A percentile compares a stretch with the other conserved stretches of the same genome.
Evolutionary conservation across 2,888 invertebrate species (phyloP).

Genomic region (Nymphalis urticae): DNA sequence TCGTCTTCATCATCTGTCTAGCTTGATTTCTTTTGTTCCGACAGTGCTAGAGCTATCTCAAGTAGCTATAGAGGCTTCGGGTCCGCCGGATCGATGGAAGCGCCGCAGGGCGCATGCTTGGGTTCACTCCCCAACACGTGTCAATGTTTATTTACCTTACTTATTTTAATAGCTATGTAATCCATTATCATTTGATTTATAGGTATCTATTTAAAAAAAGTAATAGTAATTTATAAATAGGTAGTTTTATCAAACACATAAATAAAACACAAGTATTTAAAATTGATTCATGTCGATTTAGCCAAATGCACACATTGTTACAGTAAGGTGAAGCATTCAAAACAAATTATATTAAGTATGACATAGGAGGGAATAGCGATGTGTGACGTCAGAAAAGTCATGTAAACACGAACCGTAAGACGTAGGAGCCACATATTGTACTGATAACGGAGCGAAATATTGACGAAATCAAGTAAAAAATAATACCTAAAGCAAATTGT

Average conservation of each 20-base stretch:
- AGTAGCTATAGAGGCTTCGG: conserved; percentile 1
- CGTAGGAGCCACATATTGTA: too few relatives aligned
- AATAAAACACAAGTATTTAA: too few relatives aligned
- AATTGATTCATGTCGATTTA: conserved; percentile 9
- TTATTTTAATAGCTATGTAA: conserved; percentile 48
- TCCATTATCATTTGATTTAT: conserved; percentile 13
- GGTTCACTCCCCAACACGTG: conserved; percentile 72
- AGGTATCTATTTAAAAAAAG: background rate
- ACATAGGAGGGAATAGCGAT: conserved; percentile 44
- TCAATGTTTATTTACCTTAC: conserved; percentile 79
- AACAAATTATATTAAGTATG: conserved; percentile 46
- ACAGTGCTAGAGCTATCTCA: conserved; percentile 6
- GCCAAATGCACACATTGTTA: conserved; percentile 39
- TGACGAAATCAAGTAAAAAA: too few relatives aligned
- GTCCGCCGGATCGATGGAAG: conserved; percentile 36
- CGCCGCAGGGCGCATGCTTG: conserved; percentile 57
- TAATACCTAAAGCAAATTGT: too few relatives aligned
- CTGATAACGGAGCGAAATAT: too few relatives aligned
- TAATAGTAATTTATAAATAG: too few relatives aligned
- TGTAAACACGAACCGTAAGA: background rate
- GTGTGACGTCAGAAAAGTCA: conserved; percentile 48
- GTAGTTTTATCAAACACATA: too few relatives aligned
- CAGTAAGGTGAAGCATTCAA: conserved; percentile 35
- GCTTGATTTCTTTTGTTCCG: conserved; percentile 30
- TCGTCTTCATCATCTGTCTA: conserved; percentile 1